These are phyloP conservation scores for Listronotus oregonensis DNA, from an alignment of 1,140 invertebrate genomes.

Conservation along the genomic window DNA sequence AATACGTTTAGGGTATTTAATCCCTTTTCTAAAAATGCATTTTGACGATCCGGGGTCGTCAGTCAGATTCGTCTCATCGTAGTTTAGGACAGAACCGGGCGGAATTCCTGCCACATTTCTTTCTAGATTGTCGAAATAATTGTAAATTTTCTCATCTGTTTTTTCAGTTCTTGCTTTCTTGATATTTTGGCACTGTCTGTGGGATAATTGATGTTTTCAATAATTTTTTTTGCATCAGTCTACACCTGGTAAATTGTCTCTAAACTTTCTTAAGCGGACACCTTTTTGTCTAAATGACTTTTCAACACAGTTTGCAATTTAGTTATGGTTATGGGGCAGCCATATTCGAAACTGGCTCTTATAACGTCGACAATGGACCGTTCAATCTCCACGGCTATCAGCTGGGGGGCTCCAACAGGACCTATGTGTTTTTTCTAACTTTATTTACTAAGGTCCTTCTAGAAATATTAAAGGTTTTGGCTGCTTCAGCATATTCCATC, in stretches of 20 bases:
- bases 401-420: too few relatives aligned
- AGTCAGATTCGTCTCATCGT: constrained; percentile 56
- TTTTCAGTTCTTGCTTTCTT: constrained; percentile 11
- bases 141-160: background rate
- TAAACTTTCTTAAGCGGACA: background rate
- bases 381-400: too few relatives aligned
- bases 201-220: constrained; percentile 1
- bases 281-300: too few relatives aligned
- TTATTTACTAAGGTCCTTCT: background rate
- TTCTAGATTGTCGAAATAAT: constrained; percentile 18
- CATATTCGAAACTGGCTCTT: too few relatives aligned
- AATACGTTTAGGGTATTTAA: constrained; percentile 53
- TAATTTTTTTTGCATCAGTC: constrained; percentile 3
- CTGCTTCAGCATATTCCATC: background rate
- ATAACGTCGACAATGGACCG: too few relatives aligned
- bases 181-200: constrained; percentile 15
- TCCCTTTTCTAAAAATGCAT: constrained; percentile 49
- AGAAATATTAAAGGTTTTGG: background rate
- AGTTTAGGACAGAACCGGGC: constrained; percentile 45
- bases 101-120: constrained; percentile 41
- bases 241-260: constrained; percentile 21
- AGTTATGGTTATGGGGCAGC: too few relatives aligned
- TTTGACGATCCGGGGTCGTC: constrained; percentile 54
- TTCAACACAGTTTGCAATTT: too few relatives aligned
- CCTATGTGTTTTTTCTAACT: too few relatives aligned